Percentiles rank a stretch among this genome's conserved stretches.
phyloP scores from a whole-genome alignment of 2,888 invertebrate genomes.

The Agrilus cyanescens region DNA sequence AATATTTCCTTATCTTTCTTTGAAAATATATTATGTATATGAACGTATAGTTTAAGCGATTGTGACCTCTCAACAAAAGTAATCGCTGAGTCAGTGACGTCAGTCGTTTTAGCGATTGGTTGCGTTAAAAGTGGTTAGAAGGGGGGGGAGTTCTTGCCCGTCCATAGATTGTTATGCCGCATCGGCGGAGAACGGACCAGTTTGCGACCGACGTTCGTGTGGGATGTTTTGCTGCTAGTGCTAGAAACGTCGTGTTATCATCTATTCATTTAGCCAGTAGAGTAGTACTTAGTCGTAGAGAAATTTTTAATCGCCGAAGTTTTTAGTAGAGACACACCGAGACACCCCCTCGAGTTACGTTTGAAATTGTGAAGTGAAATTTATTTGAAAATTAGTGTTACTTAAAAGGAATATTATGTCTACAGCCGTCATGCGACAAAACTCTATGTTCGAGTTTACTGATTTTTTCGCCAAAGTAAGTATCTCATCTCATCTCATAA shows the following conservation, averaged over 20 bases:
- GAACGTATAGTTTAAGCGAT: conserved; percentile 1
- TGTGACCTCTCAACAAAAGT: neutral
- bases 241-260: conserved; percentile 43
- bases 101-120: conserved; percentile 13
- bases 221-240: conserved; percentile 44
- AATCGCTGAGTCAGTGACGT: conserved; percentile 12
- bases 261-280: conserved; percentile 23
- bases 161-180: conserved; percentile 16
- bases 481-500: too few species aligned
- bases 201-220: conserved; percentile 47
- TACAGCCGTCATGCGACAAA: conserved; percentile 66
- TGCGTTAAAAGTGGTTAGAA: conserved; percentile 11
- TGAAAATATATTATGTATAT: conserved; percentile 4
- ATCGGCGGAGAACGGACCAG: conserved; percentile 29
- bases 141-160: conserved; percentile 11
- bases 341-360: too few species aligned
- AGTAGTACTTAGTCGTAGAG: too few species aligned
- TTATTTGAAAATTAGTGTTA: too few species aligned
- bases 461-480: conserved; percentile 60
- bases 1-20: conserved; percentile 3
- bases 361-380: too few species aligned
- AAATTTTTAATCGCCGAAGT: too few species aligned
- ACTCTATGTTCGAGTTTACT: conserved; percentile 64
- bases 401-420: conserved; percentile 44
- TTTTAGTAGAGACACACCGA: too few species aligned